Conservation (phyloP, 2,888 invertebrate genomes). For the Pilophorus perplexus region DNA sequence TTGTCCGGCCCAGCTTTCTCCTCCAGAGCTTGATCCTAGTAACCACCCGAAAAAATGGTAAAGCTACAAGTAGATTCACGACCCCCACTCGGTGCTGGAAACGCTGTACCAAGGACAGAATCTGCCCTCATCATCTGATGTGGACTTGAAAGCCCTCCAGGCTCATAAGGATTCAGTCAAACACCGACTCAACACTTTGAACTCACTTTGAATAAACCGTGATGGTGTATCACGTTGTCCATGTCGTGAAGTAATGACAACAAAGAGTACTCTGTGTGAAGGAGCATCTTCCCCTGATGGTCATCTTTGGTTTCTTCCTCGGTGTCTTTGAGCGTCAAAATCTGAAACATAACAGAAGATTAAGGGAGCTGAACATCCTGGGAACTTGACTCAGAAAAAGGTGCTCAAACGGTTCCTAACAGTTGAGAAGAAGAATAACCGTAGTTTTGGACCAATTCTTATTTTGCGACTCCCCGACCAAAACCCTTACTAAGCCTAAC, state of each 20-base stretch:
- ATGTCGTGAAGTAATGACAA: constrained; percentile 66
- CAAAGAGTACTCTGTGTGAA: constrained; percentile 73
- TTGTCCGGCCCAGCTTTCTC: constrained; percentile 58
- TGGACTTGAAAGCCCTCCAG: too few relatives aligned
- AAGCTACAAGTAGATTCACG: neutral
- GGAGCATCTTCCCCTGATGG: constrained; percentile 71
- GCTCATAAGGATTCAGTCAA: neutral
- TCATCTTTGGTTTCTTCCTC: constrained; percentile 69
- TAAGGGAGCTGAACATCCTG: too few relatives aligned
- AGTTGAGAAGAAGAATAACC: too few relatives aligned
- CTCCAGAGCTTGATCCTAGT: constrained; percentile 67
- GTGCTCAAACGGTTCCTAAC: too few relatives aligned
- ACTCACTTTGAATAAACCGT: constrained; percentile 70
- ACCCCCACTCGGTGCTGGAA: too few relatives aligned
- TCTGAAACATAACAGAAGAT: constrained; percentile 48
- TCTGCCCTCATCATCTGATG: too few relatives aligned
- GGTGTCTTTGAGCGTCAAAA: constrained; percentile 49
- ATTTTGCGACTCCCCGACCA: too few relatives aligned
- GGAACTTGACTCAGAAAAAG: too few relatives aligned
- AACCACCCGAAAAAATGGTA: neutral
- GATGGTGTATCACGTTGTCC: constrained; percentile 72
- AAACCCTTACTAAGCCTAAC: too few relatives aligned
- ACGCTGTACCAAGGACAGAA: too few relatives aligned
- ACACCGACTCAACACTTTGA: too few relatives aligned
- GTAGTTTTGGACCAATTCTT: too few relatives aligned